These are phyloP conservation scores for Aphelocoma californica DNA, from an alignment of 2,797 vertebrate genomes.

Conservation along the genomic window DNA sequence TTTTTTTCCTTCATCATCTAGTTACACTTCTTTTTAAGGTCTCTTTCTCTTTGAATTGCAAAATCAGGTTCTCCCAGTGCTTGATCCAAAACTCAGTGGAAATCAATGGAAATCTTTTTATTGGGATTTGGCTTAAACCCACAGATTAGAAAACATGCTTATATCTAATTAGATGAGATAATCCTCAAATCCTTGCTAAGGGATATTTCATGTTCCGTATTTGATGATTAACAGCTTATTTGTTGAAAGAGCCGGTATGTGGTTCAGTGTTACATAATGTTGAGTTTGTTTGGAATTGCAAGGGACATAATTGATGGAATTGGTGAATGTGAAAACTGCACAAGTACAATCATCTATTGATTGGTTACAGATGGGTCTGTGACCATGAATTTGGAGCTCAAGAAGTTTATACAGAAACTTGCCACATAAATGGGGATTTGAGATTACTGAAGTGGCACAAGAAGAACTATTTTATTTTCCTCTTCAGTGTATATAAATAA, in stretches of 20 bases:
- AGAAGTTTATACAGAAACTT: neutral
- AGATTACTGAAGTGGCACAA: neutral
- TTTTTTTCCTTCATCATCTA: neutral
- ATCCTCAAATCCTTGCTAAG: constrained; percentile 59
- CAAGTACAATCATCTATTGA: neutral
- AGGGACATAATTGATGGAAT: neutral
- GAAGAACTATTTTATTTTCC: neutral
- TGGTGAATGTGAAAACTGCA: neutral
- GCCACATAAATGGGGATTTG: neutral
- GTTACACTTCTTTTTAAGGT: neutral
- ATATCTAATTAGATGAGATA: constrained; percentile 60
- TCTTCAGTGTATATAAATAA: neutral
- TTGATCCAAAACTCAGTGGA: neutral
- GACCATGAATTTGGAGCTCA: neutral
- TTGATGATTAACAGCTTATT: constrained; percentile 32
- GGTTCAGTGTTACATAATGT: neutral
- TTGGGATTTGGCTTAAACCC: constrained; percentile 32
- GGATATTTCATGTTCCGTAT: constrained; percentile 15
- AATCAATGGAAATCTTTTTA: constrained; percentile 52
- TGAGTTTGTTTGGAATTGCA: neutral
- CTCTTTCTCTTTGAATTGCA: neutral
- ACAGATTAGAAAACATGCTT: constrained; percentile 53
- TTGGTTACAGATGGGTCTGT: neutral
- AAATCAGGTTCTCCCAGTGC: neutral
- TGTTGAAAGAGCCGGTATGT: neutral